Percentiles rank a stretch among this genome's conserved stretches.
Conservation (phyloP, 2,888 invertebrate species). For the Apoderus coryli region DNA sequence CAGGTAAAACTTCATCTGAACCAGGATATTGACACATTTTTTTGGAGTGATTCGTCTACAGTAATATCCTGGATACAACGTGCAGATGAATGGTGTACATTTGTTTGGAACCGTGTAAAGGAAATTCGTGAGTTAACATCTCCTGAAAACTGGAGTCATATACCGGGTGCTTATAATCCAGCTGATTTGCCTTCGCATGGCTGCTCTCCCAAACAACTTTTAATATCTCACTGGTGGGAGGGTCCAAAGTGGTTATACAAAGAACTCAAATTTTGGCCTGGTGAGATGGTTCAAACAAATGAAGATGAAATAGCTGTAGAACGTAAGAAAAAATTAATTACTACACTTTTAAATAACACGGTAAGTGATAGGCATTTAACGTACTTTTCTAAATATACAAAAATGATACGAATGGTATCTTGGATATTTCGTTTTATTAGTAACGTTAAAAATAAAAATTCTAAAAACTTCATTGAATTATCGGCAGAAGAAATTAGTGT, state of each 20-base stretch:
- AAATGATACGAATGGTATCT: constrained; percentile 17
- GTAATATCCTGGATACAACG: constrained; percentile 21
- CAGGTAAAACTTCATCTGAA: constrained; percentile 6
- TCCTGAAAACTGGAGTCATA: constrained; percentile 18
- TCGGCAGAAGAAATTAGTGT: no score
- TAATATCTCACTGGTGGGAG: constrained; percentile 24
- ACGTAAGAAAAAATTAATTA: constrained; percentile 4
- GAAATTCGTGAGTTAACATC: constrained; percentile 20
- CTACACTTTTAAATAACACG: no score
- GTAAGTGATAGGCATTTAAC: no score
- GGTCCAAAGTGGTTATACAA: constrained; percentile 22
- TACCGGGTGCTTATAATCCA: constrained; percentile 23
- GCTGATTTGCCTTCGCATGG: constrained; percentile 24
- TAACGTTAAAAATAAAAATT: no score
- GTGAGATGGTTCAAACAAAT: background rate
- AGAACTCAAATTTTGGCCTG: constrained; percentile 7
- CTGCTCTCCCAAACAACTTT: constrained; percentile 18
- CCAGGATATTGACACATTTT: constrained; percentile 7
- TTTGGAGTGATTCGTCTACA: constrained; percentile 22
- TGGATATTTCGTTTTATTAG: no score
- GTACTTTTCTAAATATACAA: constrained; percentile 16
- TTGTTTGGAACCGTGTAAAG: constrained; percentile 21
- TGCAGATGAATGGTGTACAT: constrained; percentile 19
- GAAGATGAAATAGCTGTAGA: constrained; percentile 9
- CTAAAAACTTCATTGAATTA: no score